Evolutionary conservation across 2,113 vertebrate genomes (phyloP), one percentile per base, ranked within the genome.

Genomic region (Spermophilus dauricus): DNA sequence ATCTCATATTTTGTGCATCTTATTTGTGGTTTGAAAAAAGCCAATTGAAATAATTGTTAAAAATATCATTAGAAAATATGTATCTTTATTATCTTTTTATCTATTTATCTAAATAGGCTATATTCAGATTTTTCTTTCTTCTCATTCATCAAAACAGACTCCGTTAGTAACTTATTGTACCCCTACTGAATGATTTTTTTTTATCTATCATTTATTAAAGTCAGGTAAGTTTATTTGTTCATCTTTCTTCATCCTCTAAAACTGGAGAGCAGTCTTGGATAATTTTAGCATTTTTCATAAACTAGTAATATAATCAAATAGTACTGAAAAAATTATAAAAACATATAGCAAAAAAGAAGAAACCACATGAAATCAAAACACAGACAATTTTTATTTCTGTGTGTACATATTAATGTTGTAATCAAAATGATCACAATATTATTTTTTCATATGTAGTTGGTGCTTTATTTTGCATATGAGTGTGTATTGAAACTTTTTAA

Each of bases 231-330:
- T 88, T 61, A 78, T 34, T 72, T 78, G 4, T 51, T 87, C 85
- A 58, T 94, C 26, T 95, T 67, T 95, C 4, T 26, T 94, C 17
- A 24, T 84, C 12, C 32, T 76, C 24, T 76, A 53, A 94, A 86
- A 87, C 6, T 32, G 30, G 24, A 83, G 4, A 89, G 8, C 5
- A 72, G 1, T 26, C 12, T 75, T 86, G 72, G 11, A 65, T 82
- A 78, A 76, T 81, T 84, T 91, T 61, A 39, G 2, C 30, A 32
- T 24, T 95, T 93, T 91, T 76, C 86, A 7, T 77, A 56, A 82
- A 42, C 17, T 84, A 56, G 4, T 32, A 84, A 65, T 86, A 58
- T 69, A 65, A 86, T 1, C 5, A 93, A 61, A 48, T 87, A 80
- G 51, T 93, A 34, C 61, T 75, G 58, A 75, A 83, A 51, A 80